These are phyloP conservation scores for Argopecten irradians DNA, from an alignment of 1,140 invertebrate genomes.

Conservation along the genomic window DNA sequence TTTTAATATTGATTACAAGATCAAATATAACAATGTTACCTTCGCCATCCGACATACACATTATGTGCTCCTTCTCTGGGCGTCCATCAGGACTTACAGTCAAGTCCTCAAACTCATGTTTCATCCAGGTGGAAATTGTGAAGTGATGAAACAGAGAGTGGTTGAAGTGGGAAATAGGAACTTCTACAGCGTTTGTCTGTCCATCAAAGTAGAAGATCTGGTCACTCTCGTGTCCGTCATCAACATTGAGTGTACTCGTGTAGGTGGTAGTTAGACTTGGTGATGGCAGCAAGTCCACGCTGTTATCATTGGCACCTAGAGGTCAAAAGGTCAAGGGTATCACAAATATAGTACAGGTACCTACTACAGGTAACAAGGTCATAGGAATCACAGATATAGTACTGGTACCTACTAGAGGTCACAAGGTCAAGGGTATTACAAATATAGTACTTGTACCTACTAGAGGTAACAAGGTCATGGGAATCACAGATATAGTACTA, in stretches of 20 bases:
- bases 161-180: constrained; percentile 66
- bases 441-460: background rate
- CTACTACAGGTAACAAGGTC: background rate
- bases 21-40: too few species aligned
- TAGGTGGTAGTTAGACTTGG: constrained; percentile 85
- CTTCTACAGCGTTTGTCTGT: constrained; percentile 87
- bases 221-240: constrained; percentile 92
- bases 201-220: constrained; percentile 97
- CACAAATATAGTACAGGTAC: background rate
- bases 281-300: constrained; percentile 90
- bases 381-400: background rate
- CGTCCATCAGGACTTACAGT: constrained; percentile 81
- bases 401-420: constrained; percentile 71
- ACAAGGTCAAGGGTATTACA: background rate
- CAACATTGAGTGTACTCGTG: constrained; percentile 90
- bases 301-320: constrained; percentile 82
- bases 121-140: constrained; percentile 94
- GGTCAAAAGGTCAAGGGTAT: constrained; percentile 1
- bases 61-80: constrained; percentile 94
- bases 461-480: background rate
- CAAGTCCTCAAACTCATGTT: constrained; percentile 85
- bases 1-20: too few species aligned
- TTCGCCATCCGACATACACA: constrained; percentile 97
- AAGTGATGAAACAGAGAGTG: constrained; percentile 88
- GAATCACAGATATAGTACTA: background rate